Percentiles rank a stretch among this genome's conserved stretches.
Evolutionary conservation across 1,140 invertebrate genomes (phyloP).

Genomic region (Drosophila pectinifera): DNA sequence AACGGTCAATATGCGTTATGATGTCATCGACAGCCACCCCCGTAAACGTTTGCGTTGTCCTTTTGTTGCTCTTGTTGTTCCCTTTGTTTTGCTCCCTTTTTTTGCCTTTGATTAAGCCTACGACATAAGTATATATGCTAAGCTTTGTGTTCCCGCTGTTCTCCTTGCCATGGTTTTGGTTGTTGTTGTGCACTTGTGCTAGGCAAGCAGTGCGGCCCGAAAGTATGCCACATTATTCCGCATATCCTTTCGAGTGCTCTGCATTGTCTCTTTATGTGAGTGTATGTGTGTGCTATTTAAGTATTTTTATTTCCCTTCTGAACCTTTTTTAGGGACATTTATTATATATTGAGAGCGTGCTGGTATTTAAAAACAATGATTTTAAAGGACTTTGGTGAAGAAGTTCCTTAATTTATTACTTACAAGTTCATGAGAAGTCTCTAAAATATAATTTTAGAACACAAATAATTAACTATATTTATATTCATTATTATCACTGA

Average conservation of each 20-base stretch:
- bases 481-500: background rate
- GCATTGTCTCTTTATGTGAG: constrained; percentile 28
- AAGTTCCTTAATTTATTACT: background rate
- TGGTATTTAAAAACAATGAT: background rate
- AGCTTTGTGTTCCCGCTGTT: constrained; percentile 24
- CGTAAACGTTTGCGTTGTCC: constrained; percentile 6
- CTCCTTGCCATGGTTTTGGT: background rate
- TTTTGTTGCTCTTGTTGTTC: constrained; percentile 1
- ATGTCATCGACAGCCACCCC: constrained; percentile 57
- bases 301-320: background rate
- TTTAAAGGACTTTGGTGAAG: background rate
- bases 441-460: no score
- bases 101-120: constrained; percentile 37
- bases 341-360: background rate
- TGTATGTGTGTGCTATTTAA: background rate
- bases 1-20: constrained; percentile 59
- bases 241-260: constrained; percentile 48
- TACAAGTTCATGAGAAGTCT: no score
- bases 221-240: constrained; percentile 58
- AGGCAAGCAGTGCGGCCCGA: constrained; percentile 37
- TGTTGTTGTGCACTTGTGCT: constrained; percentile 21
- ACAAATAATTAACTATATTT: no score
- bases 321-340: background rate
- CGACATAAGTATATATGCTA: constrained; percentile 28
- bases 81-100: constrained; percentile 29